Evolutionary conservation across 2,113 vertebrate species (phyloP), one percentile per base, ranked within the genome.

Genomic region (Megalops atlanticus): DNA sequence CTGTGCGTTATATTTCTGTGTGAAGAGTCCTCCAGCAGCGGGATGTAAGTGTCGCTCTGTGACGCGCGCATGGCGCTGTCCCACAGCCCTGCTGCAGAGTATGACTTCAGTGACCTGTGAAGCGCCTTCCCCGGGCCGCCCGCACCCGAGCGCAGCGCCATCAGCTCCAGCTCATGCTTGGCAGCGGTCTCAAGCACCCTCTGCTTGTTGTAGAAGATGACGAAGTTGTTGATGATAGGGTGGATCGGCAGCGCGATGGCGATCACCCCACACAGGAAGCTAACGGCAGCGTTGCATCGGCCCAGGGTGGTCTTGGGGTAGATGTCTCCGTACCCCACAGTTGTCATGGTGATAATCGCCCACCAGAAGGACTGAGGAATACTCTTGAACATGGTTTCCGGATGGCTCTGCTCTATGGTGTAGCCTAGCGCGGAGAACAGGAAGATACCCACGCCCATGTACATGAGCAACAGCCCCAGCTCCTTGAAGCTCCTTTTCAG

Each of bases 291-390:
- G 24, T 99, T 99, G 84, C 98, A 94, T 76, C 98, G 95, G 68
- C 98, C 98, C 54, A 99, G 89, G 0, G 97, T 97, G 85, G 98
- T 99, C 92, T 98, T 99, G 68, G 98, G 98, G 85, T 99, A 99
- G 84, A 99, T 96, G 82, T 99, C 98, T 0, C 98, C 98, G 0
- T 99, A 99, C 4, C 98, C 98, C 72, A 99, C 98, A 0, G 98
- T 99, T 52, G 98, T 99, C 98, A 99, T 99, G 80, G 98, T 99
- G 89, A 99, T 99, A 86, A 99, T 97, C 36, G 98, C 98, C 98
- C 98, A 99, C 98, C 98, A 99, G 90, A 99, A 99, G 0, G 98
- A 97, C 86, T 99, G 98, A 0, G 98, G 98, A 89, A 99, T 99
- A 92, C 98, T 99, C 89, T 96, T 98, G 84, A 99, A 99, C 86